phyloP scores from a whole-genome alignment of 2,113 vertebrate species.

The Lagopus leucura region DNA sequence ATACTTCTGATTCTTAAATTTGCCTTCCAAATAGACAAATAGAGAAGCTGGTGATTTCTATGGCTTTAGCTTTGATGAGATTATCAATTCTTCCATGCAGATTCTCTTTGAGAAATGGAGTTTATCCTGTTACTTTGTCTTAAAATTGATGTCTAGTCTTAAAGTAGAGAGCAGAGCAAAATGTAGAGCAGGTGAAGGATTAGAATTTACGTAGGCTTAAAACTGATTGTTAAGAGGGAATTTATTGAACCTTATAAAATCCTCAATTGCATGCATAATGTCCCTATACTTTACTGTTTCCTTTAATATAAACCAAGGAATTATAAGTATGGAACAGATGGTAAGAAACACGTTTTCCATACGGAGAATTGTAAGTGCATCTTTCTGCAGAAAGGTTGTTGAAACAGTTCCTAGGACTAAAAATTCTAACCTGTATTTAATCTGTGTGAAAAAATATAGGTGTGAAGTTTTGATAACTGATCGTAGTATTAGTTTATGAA shows the following conservation, averaged over 20 bases:
- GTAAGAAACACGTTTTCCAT: slow-evolving; percentile 60
- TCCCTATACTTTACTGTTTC: slow-evolving; percentile 66
- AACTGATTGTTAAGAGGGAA: slow-evolving; percentile 50
- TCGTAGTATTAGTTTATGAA: neutral
- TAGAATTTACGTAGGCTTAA: slow-evolving; percentile 39
- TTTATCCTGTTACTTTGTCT: neutral
- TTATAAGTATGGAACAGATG: slow-evolving; percentile 73
- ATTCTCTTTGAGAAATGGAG: neutral
- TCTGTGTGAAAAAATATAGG: neutral
- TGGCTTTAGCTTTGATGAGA: neutral
- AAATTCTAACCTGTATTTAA: neutral
- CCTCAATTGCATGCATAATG: slow-evolving; percentile 61
- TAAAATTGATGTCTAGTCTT: slow-evolving; percentile 42
- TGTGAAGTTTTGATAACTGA: neutral
- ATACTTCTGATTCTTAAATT: neutral
- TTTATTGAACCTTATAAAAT: slow-evolving; percentile 73
- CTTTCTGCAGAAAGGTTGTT: neutral
- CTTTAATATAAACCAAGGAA: slow-evolving; percentile 67
- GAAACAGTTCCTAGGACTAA: neutral
- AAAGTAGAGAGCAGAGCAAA: slow-evolving; percentile 4
- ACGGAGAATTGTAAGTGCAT: slow-evolving; percentile 1
- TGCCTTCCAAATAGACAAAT: neutral
- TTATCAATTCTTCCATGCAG: neutral
- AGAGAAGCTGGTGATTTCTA: neutral
- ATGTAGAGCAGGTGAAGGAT: slow-evolving; percentile 36